Base-by-base conservation (phyloP, 2,888 invertebrate genomes). In the Drosophila algonquin region DNA sequence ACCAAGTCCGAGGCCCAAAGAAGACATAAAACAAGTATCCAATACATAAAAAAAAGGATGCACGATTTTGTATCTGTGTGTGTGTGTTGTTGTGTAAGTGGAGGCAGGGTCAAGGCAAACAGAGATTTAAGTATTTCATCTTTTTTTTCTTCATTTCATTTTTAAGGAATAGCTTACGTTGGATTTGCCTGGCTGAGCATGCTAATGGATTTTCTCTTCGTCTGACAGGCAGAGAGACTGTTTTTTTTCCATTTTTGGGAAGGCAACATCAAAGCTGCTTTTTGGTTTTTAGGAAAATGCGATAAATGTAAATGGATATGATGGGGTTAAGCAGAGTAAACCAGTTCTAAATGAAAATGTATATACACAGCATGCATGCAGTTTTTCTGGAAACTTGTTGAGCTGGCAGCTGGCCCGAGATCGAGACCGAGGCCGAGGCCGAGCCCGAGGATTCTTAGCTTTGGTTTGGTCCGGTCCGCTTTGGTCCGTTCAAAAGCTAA, bases 11-110 rank as follows among this genome's bases (percentile, higher is more conserved):
- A 21, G 21, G 35, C 35, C 40, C 35, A 57, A 85, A 76, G 82
- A 76, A 85, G 80, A 72, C 81, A 86, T 82, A 79, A 82, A 83
- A 83, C 87, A 84, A 84, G 83, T 84, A 84, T 86, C 83, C 87
- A 86, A 81, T 52, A 59, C 63, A 35, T 14, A 21, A 35, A 40
- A 54, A 40, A 65, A 81, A 81, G 86, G 82, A 82, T 84, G 68
- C 77, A 81, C 75, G 73, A 73, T n/a, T 54, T 56, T 47, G 77
- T 64, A 60, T 64, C 72, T 67, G 46, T n/a, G 53, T 44, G 60
- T 44, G 48, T 24, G 24, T 73, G 44, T 53, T 35, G 8, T 27
- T 54, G 56, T 52, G 27, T 73, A 27, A 63, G 52, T 80, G 75
- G 75, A 75, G 69, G 83, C 87, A 79, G 83, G 83, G 83, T 84